phyloP scores from a whole-genome alignment of 2,888 invertebrate genomes.

The Lycophotia porphyrea region DNA sequence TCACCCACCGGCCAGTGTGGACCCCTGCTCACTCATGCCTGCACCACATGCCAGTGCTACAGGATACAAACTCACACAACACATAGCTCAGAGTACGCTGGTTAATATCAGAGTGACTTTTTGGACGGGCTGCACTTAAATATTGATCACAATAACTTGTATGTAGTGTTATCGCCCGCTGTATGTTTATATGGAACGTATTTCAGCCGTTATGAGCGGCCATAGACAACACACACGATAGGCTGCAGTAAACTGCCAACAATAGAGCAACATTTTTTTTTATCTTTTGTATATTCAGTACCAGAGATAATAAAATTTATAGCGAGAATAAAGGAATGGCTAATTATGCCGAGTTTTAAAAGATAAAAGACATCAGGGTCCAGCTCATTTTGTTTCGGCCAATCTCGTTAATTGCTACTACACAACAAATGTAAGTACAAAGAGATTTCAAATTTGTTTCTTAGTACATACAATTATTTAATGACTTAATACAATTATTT shows the following conservation, averaged over 20 bases:
- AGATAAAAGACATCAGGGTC: constrained; percentile 35
- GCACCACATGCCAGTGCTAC: background rate
- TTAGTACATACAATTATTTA: constrained; percentile 1
- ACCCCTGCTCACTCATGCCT: constrained; percentile 3
- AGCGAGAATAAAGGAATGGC: constrained; percentile 23
- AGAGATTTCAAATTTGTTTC: constrained; percentile 6
- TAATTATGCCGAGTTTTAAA: constrained; percentile 41
- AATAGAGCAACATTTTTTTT: constrained; percentile 4
- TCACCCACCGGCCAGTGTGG: constrained; percentile 10
- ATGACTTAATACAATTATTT: constrained; percentile 2
- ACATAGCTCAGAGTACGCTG: constrained; percentile 28
- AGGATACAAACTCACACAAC: background rate
- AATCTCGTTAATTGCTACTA: constrained; percentile 30
- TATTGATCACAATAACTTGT: constrained; percentile 53
- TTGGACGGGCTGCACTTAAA: constrained; percentile 47
- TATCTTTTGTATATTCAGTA: constrained; percentile 19
- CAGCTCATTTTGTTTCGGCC: constrained; percentile 13
- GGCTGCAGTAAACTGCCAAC: constrained; percentile 9
- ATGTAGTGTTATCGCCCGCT: constrained; percentile 25
- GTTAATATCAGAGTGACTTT: constrained; percentile 46
- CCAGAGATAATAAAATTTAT: constrained; percentile 24
- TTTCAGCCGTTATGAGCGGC: background rate
- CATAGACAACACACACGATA: constrained; percentile 6
- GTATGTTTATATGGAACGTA: constrained; percentile 19
- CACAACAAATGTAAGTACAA: constrained; percentile 2